Percentiles rank a stretch among this genome's conserved stretches.
These are phyloP conservation scores for Sebastes cheni DNA, from an alignment of 2,797 vertebrate genomes.

Conservation along the genomic window DNA sequence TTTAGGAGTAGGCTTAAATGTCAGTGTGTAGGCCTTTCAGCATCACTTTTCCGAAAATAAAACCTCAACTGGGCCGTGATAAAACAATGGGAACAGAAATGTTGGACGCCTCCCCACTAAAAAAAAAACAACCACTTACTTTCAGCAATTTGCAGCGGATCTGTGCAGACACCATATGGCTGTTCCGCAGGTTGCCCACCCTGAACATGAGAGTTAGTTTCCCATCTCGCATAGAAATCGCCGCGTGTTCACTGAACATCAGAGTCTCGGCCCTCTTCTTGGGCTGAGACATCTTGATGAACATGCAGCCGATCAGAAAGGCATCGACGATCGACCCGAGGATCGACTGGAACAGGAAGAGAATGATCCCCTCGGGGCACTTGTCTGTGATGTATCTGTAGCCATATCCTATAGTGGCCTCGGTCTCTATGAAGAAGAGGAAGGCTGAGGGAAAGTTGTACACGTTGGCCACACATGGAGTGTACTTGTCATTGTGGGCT, in stretches of 20 bases:
- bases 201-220: slow-evolving; percentile 99
- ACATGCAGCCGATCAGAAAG: slow-evolving; percentile 99
- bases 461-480: slow-evolving; percentile 97
- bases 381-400: slow-evolving; percentile 99
- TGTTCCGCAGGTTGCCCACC: slow-evolving; percentile 98
- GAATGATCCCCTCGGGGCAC: slow-evolving; percentile 98
- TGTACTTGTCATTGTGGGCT: slow-evolving; percentile 94
- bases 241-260: slow-evolving; percentile 98
- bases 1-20: slow-evolving; percentile 25
- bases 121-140: slow-evolving; percentile 81
- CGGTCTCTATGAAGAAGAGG: slow-evolving; percentile 97
- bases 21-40: slow-evolving; percentile 22
- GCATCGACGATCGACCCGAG: slow-evolving; percentile 98
- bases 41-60: background rate
- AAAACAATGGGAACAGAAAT: background rate
- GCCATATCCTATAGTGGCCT: slow-evolving; percentile 97
- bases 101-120: background rate
- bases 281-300: slow-evolving; percentile 99
- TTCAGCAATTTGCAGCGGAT: slow-evolving; percentile 99
- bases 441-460: slow-evolving; percentile 99
- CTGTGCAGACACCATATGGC: slow-evolving; percentile 99
- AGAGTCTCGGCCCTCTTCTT: slow-evolving; percentile 98
- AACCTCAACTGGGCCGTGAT: background rate
- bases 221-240: slow-evolving; percentile 96
- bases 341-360: slow-evolving; percentile 98